Percentiles rank a stretch among this genome's conserved stretches.
phyloP scores from a whole-genome alignment of 2,797 vertebrate genomes.

The Myotis daubentonii region DNA sequence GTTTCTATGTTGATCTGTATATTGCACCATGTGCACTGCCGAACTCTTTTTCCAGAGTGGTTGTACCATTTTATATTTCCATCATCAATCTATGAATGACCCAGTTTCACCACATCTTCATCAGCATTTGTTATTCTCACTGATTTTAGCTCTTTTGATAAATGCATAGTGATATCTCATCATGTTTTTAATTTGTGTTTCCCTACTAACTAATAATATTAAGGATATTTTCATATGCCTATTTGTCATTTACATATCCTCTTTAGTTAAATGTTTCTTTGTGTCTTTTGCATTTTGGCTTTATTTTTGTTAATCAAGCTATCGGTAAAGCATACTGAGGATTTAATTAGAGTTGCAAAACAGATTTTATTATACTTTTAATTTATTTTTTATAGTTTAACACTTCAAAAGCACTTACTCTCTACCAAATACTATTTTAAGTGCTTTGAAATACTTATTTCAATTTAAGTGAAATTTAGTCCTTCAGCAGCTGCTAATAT shows the following conservation, averaged over 20 bases:
- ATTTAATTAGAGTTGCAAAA: constrained; percentile 41
- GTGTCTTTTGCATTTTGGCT: constrained; percentile 3
- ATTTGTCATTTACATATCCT: background rate
- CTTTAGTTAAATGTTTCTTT: background rate
- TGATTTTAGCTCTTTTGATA: background rate
- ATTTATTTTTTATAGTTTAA: constrained; percentile 20
- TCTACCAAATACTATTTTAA: background rate
- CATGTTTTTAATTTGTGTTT: constrained; percentile 1
- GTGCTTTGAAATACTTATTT: constrained; percentile 31
- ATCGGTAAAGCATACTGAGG: background rate
- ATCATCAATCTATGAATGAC: background rate
- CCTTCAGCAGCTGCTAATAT: background rate
- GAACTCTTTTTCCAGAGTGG: background rate
- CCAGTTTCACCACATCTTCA: constrained; percentile 2
- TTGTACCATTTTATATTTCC: background rate
- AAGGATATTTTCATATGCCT: background rate
- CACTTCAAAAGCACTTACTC: background rate
- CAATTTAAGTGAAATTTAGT: background rate
- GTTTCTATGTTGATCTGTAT: no score
- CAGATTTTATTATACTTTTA: constrained; percentile 5
- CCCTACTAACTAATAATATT: background rate
- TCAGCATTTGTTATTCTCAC: background rate
- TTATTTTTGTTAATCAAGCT: background rate
- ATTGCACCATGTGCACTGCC: background rate
- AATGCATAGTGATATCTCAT: background rate